Evolutionary conservation across 1,140 invertebrate species (phyloP).

Genomic region (Ridgeia piscesae): DNA sequence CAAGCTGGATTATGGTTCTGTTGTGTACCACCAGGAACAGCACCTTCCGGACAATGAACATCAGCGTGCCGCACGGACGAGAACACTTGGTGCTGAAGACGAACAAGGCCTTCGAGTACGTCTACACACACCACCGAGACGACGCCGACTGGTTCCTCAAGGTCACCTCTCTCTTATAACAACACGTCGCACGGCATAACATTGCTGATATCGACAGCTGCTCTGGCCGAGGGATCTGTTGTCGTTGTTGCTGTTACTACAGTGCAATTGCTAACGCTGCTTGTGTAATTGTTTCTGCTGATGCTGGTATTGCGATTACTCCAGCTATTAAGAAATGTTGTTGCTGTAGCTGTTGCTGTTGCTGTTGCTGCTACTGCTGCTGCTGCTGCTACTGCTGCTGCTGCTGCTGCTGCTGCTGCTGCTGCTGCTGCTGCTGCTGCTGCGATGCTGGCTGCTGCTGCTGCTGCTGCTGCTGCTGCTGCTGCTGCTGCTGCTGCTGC

Average conservation of each 20-base stretch:
- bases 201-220: not conserved
- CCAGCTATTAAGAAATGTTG: too few species aligned
- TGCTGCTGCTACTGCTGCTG: too few species aligned
- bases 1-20: too few species aligned
- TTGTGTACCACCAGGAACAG: not conserved
- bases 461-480: too few species aligned
- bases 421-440: too few species aligned
- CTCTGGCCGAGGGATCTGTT: too few species aligned
- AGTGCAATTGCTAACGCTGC: not conserved
- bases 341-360: too few species aligned
- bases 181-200: not conserved
- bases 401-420: too few species aligned
- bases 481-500: too few species aligned
- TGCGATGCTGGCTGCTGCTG: too few species aligned
- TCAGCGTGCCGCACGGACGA: conserved; percentile 21
- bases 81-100: conserved; percentile 28
- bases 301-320: conserved; percentile 60
- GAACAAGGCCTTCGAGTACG: conserved; percentile 24
- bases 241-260: too few species aligned
- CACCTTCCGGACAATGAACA: conserved; percentile 19
- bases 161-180: conserved; percentile 27
- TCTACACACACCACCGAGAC: conserved; percentile 25
- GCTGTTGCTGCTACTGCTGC: too few species aligned
- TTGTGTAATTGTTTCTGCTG: not conserved
- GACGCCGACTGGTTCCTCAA: conserved; percentile 54